Base-by-base conservation (phyloP, 2,888 invertebrate genomes). In the Agonopterix arenella region DNA sequence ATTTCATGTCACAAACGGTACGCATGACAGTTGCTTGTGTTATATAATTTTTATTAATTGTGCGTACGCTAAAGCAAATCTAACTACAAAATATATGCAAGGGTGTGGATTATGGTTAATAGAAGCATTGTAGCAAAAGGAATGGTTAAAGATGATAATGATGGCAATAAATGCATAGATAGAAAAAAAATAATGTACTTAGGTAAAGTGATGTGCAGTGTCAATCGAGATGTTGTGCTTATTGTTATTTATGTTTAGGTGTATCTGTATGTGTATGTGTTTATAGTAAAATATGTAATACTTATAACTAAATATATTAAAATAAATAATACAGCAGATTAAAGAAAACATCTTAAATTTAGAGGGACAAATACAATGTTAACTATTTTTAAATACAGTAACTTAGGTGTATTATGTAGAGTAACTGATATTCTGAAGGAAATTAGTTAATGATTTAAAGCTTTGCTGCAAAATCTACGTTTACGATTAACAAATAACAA, bases 1-100 rank as follows among this genome's bases (percentile, higher is more conserved):
- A 57, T 63, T 63, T 68, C 73, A 67, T 71, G 64, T 70, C 67
- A 73, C 65, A 76, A 77, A 78, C 75, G 79, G 88, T 88, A 89
- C 89, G 89, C 89, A 89, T 84, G 76, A 86, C 89, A 88, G 89
- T 88, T 76, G 84, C 86, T 71, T 62, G 62, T 61, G 70, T 80
- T 80, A 76, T 11, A 57, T 28, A 28, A 56, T 57, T 53, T 43
- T 66, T 61, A 71, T 80, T 81, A 83, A 68, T 47, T 69, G 77
- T 81, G 86, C 85, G 70, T 62, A 74, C 70, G 88, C 85, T 76
- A 61, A 84, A 89, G 86, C 86, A 67, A 70, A 74, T 64, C 73
- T 74, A 81, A 71, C 71, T 78, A 79, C 73, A 68, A 58, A 61
- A 54, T 54, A 55, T 70, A 43, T 62, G 55, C 61, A 61, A 60